Conservation (phyloP, 2,113 vertebrate species). For the Hippocampus guttulatus region DNA sequence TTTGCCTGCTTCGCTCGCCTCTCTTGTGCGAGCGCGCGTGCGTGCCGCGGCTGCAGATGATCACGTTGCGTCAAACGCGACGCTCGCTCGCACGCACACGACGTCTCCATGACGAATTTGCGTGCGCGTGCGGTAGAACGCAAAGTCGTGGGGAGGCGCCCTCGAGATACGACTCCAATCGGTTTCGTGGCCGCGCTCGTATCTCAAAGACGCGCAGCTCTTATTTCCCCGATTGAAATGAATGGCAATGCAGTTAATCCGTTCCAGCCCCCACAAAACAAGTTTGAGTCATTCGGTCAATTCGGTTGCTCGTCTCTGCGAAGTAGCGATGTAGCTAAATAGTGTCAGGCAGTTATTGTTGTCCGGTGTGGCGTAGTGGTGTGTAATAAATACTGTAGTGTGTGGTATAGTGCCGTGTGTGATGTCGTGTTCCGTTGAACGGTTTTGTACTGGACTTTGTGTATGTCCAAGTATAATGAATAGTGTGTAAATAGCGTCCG, state of each 20-base stretch:
- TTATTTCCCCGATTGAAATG: background rate
- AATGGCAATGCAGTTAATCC: background rate
- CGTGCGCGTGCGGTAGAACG: background rate
- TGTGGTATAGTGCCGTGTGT: too few relatives aligned
- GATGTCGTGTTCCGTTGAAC: too few relatives aligned
- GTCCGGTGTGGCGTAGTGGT: background rate
- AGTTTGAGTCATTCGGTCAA: too few relatives aligned
- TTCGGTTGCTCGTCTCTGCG: too few relatives aligned
- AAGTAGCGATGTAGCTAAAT: too few relatives aligned
- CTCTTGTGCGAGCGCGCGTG: background rate
- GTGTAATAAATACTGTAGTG: too few relatives aligned
- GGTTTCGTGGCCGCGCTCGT: background rate
- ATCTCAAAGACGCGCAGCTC: background rate
- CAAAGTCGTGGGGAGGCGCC: background rate
- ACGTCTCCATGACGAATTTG: background rate
- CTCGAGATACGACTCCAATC: background rate
- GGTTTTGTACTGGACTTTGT: too few relatives aligned
- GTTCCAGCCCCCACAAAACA: background rate
- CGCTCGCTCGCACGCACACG: background rate
- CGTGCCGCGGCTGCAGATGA: conserved; percentile 19
- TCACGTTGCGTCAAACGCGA: conserved; percentile 26
- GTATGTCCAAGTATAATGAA: too few relatives aligned
- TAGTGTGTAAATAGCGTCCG: too few relatives aligned
- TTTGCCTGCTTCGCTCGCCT: background rate
- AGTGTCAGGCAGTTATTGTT: background rate